Evolutionary conservation across 2,113 vertebrate genomes (phyloP), one percentile per base, ranked within the genome.

Genomic region (Prochilodus magdalenae): DNA sequence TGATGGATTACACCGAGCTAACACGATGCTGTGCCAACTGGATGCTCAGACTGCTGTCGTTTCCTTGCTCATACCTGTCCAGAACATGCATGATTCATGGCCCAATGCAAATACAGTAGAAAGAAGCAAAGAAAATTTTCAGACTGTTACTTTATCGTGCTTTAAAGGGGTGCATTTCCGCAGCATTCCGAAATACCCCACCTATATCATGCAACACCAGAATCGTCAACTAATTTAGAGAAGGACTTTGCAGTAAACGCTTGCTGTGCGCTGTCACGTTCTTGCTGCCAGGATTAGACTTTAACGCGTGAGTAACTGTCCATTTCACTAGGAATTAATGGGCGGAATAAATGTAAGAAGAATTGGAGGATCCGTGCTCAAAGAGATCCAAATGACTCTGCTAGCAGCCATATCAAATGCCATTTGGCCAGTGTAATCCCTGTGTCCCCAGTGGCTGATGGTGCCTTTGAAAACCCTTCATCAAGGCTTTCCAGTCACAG

Each of bases 401-500:
- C 49, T n/a, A 63, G 24, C 65, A 77, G 49, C 67, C 73, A 36
- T 30, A 36, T 70, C 66, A 49, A 77, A 73, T 51, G 2, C 74
- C 7, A 26, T 33, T 70, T 81, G 62, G 53, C 73, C 60, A 74
- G 60, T 85, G 51, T 57, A 53, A 82, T 78, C 73, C 75, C 65
- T 22, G 62, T 73, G 29, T 53, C 66, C 63, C 63, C 47, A 27
- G 22, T 36, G 24, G n/a, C 77, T 72, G 27, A 57, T 29, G 65
- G 62, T 57, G 53, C 36, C 20, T 73, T 40, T 77, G 53, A 59
- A 76, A 75, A 76, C 55, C 15, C 66, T 57, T 36, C 75, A 36
- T 29, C 69, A 29, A 71, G 40, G 59, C 26, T 59, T 53, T 60
- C n/a, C 30, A 66, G 26, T 81, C 27, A 20, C 55, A 69, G 62